phyloP scores from a whole-genome alignment of 2,797 vertebrate genomes.

The Melanitta fusca region DNA sequence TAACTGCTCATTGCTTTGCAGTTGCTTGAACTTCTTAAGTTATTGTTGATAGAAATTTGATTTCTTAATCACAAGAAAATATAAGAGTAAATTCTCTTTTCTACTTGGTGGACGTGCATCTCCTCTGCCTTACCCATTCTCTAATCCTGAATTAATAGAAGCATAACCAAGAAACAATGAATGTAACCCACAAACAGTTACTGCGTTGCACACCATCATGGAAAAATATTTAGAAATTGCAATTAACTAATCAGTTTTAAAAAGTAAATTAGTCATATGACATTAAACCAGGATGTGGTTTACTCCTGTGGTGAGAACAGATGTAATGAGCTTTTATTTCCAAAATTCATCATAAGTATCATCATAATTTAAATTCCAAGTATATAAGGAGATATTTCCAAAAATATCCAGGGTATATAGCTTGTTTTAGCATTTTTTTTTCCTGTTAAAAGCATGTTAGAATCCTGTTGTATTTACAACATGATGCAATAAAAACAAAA shows the following conservation, averaged over 20 bases:
- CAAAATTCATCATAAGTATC: neutral
- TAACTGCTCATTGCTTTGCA: neutral
- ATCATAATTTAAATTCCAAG: constrained; percentile 50
- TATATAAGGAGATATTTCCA: neutral
- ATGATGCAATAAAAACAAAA: neutral
- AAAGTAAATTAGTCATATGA: constrained; percentile 57
- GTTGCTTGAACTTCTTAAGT: neutral
- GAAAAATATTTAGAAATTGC: constrained; percentile 47
- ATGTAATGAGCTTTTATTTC: constrained; percentile 50
- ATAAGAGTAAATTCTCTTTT: neutral
- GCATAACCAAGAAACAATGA: constrained; percentile 1
- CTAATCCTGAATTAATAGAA: neutral
- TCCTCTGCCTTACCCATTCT: neutral
- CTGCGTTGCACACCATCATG: neutral
- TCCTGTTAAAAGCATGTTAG: neutral
- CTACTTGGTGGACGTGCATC: neutral
- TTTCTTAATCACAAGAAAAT: neutral
- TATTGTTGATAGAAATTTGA: neutral
- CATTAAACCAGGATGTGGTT: constrained; percentile 64
- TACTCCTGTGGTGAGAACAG: neutral
- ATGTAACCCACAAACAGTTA: neutral
- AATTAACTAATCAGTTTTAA: constrained; percentile 20
- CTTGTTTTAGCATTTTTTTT: neutral
- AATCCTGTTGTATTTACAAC: neutral
- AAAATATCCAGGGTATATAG: neutral